Evolutionary conservation across 2,113 vertebrate genomes (phyloP), one percentile per base, ranked within the genome.

Genomic region (Ia io): DNA sequence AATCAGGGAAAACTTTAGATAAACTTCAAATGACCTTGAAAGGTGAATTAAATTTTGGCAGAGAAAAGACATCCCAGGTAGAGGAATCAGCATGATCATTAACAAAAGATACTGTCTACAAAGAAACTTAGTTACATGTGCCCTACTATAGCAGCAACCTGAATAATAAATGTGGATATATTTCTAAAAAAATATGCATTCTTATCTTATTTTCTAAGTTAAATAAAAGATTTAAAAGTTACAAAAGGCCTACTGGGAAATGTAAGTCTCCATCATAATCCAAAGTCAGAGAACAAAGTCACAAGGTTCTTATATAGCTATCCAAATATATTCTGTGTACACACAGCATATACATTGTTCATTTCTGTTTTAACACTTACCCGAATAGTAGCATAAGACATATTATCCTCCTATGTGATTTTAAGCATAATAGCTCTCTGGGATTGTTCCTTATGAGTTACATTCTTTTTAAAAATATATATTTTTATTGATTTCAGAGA

Each of bases 11-110:
- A 84, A 82, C 2, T 67, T 84, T 12, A 88, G 18, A 63, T 73
- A 84, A 71, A 87, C 8, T 49, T 93, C 28, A 87, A 90, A 70
- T 80, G 40, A 94, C 32, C 28, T 80, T 79, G 85, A 91, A 76
- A 84, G 49, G 63, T 56, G 18, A 84, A 40, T 44, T 65, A 5
- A 3, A 37, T 53, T 74, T 93, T 74, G 74, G 18, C 47, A 88
- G 25, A 71, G 30, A 76, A 61, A 67, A 88, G 65, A 44, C 23
- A 65, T 14, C n/a, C 9, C 20, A 77, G 49, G 51, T 49, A 6
- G 30, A 84, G 73, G 65, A 77, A 76, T 47, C 35, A 82, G 51
- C 40, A 40, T 37, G 42, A 67, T 9, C 8, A 59, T 6, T 47
- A 90, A 59, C 42, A 44, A 84, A 37, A 93, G 37, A 42, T 59